Evolutionary conservation across 2,888 invertebrate genomes (phyloP).

Genomic region (Platycnemis pennipes): DNA sequence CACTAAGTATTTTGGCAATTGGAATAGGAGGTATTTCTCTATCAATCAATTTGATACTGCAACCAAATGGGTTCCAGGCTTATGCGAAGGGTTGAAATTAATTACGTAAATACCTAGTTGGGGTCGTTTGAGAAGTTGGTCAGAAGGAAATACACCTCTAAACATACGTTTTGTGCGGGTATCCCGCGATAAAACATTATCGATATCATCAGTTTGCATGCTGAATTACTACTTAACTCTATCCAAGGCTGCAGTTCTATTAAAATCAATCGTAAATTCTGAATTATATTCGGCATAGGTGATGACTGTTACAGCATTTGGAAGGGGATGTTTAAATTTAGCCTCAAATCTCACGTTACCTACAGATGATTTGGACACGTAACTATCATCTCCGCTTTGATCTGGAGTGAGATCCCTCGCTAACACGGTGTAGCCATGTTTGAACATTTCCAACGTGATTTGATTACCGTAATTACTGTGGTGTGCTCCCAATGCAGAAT

Average conservation of each 20-base stretch:
- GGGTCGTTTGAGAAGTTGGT: no score
- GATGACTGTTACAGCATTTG: no score
- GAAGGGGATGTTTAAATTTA: not conserved
- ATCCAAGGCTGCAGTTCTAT: no score
- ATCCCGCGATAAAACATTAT: no score
- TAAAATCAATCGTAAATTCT: not conserved
- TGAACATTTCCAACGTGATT: no score
- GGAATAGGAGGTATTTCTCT: no score
- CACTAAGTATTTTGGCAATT: no score
- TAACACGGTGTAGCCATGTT: no score
- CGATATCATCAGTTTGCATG: no score
- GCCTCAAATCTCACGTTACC: not conserved
- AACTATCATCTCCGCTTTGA: not conserved
- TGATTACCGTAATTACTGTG: not conserved
- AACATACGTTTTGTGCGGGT: not conserved
- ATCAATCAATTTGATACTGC: no score
- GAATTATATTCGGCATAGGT: not conserved
- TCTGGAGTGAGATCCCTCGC: not conserved
- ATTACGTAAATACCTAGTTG: no score
- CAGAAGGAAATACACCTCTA: not conserved
- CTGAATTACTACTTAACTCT: not conserved
- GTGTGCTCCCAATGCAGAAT: not conserved
- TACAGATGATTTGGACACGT: not conserved
- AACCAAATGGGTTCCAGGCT: not conserved
- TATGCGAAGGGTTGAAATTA: no score